Evolutionary conservation across 92 coral and sea anemone species (phyloP).

Genomic region (Virgularia gustaviana): DNA sequence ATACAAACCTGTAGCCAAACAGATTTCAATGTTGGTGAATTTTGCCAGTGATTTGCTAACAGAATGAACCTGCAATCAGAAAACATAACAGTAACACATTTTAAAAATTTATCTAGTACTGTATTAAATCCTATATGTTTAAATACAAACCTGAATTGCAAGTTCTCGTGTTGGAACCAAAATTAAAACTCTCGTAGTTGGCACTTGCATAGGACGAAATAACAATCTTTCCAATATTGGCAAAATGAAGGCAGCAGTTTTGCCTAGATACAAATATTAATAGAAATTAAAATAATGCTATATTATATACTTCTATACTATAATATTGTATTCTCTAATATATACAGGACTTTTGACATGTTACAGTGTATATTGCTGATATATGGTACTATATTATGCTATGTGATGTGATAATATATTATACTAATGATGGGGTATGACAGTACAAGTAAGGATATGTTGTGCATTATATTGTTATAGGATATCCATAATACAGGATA

Average conservation of each 20-base stretch:
- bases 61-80: constrained; percentile 71
- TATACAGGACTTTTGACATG: neutral
- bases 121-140: too few species aligned
- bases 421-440: too few species aligned
- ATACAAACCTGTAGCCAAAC: constrained; percentile 90
- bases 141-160: constrained; percentile 99
- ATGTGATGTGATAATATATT: too few species aligned
- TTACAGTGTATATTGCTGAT: neutral
- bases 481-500: too few species aligned
- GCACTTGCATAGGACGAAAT: constrained; percentile 74
- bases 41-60: constrained; percentile 70
- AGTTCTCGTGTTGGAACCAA: constrained; percentile 93
- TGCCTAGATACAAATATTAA: constrained; percentile 54
- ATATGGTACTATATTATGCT: neutral
- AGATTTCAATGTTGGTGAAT: constrained; percentile 74
- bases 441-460: too few species aligned
- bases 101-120: neutral
- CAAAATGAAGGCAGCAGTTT: constrained; percentile 93
- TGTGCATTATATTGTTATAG: too few species aligned
- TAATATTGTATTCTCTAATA: too few species aligned
- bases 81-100: neutral
- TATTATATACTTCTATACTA: neutral
- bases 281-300: neutral
- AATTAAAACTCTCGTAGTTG: constrained; percentile 78
- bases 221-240: constrained; percentile 88